A percentile compares a stretch with the other conserved stretches of the same genome.
phyloP scores from a whole-genome alignment of 2,888 invertebrate species.

The Leptinotarsa peninsularis region DNA sequence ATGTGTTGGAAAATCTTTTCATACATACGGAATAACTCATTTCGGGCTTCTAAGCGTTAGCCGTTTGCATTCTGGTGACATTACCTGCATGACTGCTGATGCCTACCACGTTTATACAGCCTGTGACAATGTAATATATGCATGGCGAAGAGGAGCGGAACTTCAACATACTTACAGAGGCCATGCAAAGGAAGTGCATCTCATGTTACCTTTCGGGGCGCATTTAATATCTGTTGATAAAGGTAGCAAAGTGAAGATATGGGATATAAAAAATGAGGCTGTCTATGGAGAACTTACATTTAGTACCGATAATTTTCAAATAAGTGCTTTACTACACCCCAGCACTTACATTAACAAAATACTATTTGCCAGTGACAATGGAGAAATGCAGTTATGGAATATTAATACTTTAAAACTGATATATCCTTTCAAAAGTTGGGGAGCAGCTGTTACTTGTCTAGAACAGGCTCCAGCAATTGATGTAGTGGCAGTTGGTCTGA shows the following conservation, averaged over 20 bases:
- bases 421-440: constrained; percentile 87
- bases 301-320: constrained; percentile 76
- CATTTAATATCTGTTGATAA: constrained; percentile 89
- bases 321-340: constrained; percentile 90
- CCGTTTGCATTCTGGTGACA: constrained; percentile 82
- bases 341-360: constrained; percentile 95
- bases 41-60: constrained; percentile 87
- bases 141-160: constrained; percentile 90
- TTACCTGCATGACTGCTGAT: constrained; percentile 83
- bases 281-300: constrained; percentile 78
- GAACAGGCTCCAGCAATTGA: constrained; percentile 94
- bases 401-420: constrained; percentile 81
- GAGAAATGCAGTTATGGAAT: constrained; percentile 91
- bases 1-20: constrained; percentile 91
- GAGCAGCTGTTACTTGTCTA: constrained; percentile 76
- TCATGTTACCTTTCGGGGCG: constrained; percentile 86
- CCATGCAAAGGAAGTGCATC: constrained; percentile 78
- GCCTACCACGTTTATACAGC: constrained; percentile 83
- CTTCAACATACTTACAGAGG: constrained; percentile 84
- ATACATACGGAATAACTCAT: constrained; percentile 88
- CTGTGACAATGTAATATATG: constrained; percentile 81
- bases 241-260: constrained; percentile 80
- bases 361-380: constrained; percentile 87
- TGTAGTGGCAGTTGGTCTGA: constrained; percentile 89
- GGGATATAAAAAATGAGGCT: constrained; percentile 84